Evolutionary conservation across 1,140 invertebrate genomes (phyloP).

Genomic region (Macrocentrus cingulum): DNA sequence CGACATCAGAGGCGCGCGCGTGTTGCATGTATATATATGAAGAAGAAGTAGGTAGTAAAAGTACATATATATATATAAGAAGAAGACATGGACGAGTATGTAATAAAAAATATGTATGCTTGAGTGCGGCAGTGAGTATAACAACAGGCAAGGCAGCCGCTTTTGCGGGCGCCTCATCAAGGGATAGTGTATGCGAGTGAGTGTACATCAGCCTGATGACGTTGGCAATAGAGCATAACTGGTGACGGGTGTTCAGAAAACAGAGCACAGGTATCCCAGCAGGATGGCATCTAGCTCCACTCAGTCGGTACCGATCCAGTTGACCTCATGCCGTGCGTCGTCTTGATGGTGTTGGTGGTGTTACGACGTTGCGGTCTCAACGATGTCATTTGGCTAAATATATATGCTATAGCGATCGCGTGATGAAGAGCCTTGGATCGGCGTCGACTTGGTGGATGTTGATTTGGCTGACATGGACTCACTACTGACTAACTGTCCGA

Average conservation of each 20-base stretch:
- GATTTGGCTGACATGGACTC: constrained; percentile 26
- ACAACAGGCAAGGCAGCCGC: constrained; percentile 50
- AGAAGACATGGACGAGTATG: constrained; percentile 55
- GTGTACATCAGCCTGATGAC: constrained; percentile 47
- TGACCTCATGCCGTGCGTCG: constrained; percentile 36
- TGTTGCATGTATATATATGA: constrained; percentile 28
- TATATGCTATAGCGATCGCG: constrained; percentile 12
- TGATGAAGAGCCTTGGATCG: constrained; percentile 24
- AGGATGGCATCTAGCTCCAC: too few relatives aligned
- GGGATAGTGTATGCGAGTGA: constrained; percentile 46
- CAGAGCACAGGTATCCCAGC: too few relatives aligned
- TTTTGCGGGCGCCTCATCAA: constrained; percentile 28
- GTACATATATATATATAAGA: constrained; percentile 46
- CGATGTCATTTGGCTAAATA: constrained; percentile 20
- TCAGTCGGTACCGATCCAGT: constrained; percentile 21
- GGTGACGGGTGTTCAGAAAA: constrained; percentile 33
- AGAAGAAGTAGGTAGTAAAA: constrained; percentile 41
- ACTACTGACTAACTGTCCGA: constrained; percentile 31
- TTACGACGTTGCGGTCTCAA: neutral
- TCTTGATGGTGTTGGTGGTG: neutral
- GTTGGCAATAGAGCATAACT: constrained; percentile 35
- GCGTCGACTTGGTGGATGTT: neutral
- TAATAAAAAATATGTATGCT: constrained; percentile 58
- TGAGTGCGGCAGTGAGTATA: constrained; percentile 58
- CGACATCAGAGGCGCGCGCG: constrained; percentile 13